These are phyloP conservation scores for Stomorhina lunata DNA, from an alignment of 2,888 invertebrate species.

Conservation along the genomic window DNA sequence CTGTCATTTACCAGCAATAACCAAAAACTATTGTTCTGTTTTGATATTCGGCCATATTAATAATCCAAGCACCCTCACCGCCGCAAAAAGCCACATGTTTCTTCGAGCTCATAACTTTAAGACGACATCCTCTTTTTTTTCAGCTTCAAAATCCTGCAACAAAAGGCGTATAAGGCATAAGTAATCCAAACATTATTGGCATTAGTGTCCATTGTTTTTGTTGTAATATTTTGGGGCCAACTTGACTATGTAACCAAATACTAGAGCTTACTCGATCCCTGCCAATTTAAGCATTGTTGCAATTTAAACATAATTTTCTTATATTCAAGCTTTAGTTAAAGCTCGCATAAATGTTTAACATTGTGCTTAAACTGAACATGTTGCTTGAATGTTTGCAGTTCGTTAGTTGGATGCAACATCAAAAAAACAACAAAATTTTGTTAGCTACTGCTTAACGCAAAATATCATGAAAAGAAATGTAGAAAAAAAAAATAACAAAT, in stretches of 20 bases:
- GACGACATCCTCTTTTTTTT: not conserved
- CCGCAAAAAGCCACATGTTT: constrained; percentile 18
- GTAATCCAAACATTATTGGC: constrained; percentile 64
- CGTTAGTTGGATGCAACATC: constrained; percentile 37
- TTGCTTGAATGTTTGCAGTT: constrained; percentile 53
- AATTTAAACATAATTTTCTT: constrained; percentile 65
- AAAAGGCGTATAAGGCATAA: constrained; percentile 12
- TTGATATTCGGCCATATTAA: constrained; percentile 15
- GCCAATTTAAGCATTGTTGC: constrained; percentile 64
- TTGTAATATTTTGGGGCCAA: constrained; percentile 63
- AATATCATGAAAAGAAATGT: too few species aligned
- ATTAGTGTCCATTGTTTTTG: constrained; percentile 64
- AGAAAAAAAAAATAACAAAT: constrained; percentile 7
- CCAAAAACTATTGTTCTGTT: constrained; percentile 44
- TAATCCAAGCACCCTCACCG: not conserved
- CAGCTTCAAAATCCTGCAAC: not conserved
- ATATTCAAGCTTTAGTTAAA: not conserved
- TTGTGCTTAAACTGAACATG: constrained; percentile 35
- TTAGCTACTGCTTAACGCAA: constrained; percentile 61
- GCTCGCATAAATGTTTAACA: constrained; percentile 47
- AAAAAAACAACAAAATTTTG: constrained; percentile 12
- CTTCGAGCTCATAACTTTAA: constrained; percentile 60
- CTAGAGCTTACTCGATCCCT: constrained; percentile 8
- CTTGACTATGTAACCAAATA: constrained; percentile 33
- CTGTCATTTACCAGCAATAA: constrained; percentile 14